Conservation (phyloP, 2,797 vertebrate genomes). For the Sebastes steindachneri region DNA sequence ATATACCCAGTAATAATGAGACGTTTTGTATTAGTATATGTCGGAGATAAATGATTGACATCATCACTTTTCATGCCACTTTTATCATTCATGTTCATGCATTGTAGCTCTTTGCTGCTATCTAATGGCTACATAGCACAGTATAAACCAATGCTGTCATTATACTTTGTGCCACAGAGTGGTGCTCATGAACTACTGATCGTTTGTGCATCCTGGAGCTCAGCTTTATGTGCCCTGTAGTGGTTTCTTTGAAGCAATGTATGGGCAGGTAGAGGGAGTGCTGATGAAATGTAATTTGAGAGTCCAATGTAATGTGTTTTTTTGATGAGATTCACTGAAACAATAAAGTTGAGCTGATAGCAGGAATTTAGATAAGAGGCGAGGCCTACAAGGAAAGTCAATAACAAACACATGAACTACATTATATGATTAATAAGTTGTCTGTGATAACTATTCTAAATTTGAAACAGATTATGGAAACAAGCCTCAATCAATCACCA, state of each 20-base stretch:
- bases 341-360: neutral
- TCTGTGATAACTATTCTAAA: neutral
- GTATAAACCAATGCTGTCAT: conserved; percentile 13
- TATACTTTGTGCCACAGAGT: conserved; percentile 56
- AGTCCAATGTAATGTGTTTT: conserved; percentile 34
- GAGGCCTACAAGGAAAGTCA: conserved; percentile 1
- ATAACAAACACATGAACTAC: neutral
- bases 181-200: conserved; percentile 60
- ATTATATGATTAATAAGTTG: neutral
- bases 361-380: conserved; percentile 23
- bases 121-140: neutral
- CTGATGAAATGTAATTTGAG: conserved; percentile 41
- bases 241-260: conserved; percentile 6
- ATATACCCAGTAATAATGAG: neutral
- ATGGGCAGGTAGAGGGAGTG: conserved; percentile 7
- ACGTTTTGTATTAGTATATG: neutral
- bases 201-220: neutral
- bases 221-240: neutral
- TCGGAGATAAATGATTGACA: neutral
- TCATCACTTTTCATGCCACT: neutral
- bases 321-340: conserved; percentile 30
- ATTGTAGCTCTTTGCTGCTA: conserved; percentile 27
- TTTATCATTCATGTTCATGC: neutral
- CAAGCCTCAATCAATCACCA: conserved; percentile 17
- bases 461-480: neutral